Conservation (phyloP, 2,797 vertebrate genomes). For the Protosalanx chinensis region DNA sequence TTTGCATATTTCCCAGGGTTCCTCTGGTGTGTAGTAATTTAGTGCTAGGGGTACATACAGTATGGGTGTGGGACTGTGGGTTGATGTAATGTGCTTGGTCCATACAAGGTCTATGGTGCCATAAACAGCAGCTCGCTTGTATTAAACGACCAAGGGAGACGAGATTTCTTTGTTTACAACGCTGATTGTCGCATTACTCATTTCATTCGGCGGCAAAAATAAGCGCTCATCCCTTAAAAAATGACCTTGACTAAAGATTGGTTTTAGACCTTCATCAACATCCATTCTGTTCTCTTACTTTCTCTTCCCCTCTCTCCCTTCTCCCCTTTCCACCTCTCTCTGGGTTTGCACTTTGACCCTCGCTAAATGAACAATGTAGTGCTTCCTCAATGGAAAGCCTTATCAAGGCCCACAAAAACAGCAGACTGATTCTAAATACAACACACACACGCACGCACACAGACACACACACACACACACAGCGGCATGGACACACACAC, state of each 20-base stretch:
- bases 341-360: slow-evolving; percentile 36
- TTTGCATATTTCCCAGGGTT: slow-evolving; percentile 36
- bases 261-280: slow-evolving; percentile 11
- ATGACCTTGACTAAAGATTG: not conserved
- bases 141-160: not conserved
- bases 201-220: not conserved
- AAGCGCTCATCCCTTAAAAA: not conserved
- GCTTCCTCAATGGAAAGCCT: slow-evolving; percentile 42
- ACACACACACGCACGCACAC: slow-evolving; percentile 34
- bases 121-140: not conserved
- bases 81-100: slow-evolving; percentile 10
- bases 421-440: slow-evolving; percentile 52
- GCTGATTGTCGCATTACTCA: not conserved
- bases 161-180: slow-evolving; percentile 3
- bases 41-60: slow-evolving; percentile 4
- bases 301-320: not conserved
- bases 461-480: slow-evolving; percentile 22
- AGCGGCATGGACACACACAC: not conserved
- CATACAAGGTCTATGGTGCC: not conserved
- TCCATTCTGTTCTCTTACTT: not conserved
- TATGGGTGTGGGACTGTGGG: slow-evolving; percentile 13
- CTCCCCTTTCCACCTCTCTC: slow-evolving; percentile 7
- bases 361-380: slow-evolving; percentile 25
- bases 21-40: slow-evolving; percentile 37
- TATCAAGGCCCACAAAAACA: slow-evolving; percentile 63